A percentile compares a stretch with the other conserved stretches of the same genome.
These are phyloP conservation scores for Urosaurus nigricauda DNA, from an alignment of 2,797 vertebrate genomes.

Conservation along the genomic window DNA sequence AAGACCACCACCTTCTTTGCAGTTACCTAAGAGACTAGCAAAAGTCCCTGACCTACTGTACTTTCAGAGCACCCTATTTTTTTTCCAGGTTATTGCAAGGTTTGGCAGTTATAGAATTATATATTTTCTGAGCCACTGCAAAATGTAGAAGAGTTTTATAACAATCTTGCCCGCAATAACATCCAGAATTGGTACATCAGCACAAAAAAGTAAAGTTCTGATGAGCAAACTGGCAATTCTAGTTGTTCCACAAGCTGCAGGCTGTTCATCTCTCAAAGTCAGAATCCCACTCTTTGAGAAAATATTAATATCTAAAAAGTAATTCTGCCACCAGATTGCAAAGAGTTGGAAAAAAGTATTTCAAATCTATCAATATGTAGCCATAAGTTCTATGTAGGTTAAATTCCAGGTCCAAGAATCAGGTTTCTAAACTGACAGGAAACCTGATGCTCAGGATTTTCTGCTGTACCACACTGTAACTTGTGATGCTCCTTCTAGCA, in stretches of 20 bases:
- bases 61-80: neutral
- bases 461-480: too few relatives aligned
- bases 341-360: neutral
- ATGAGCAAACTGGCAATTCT: neutral
- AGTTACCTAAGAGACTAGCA: neutral
- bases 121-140: neutral
- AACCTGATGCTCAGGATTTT: neutral
- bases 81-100: neutral
- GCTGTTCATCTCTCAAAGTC: neutral
- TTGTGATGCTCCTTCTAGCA: neutral
- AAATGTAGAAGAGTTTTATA: neutral
- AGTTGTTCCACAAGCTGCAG: neutral
- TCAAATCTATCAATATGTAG: neutral
- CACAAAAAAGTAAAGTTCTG: neutral
- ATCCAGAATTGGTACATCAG: neutral
- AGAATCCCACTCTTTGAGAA: neutral
- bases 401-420: neutral
- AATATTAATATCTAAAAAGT: neutral
- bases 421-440: neutral
- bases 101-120: neutral
- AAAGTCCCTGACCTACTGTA: neutral
- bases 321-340: neutral
- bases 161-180: neutral
- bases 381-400: neutral
- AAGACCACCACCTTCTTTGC: neutral